Evolutionary conservation across 2,888 invertebrate species (phyloP), one percentile per base, ranked within the genome.

Genomic region (Anthoptus insignis): DNA sequence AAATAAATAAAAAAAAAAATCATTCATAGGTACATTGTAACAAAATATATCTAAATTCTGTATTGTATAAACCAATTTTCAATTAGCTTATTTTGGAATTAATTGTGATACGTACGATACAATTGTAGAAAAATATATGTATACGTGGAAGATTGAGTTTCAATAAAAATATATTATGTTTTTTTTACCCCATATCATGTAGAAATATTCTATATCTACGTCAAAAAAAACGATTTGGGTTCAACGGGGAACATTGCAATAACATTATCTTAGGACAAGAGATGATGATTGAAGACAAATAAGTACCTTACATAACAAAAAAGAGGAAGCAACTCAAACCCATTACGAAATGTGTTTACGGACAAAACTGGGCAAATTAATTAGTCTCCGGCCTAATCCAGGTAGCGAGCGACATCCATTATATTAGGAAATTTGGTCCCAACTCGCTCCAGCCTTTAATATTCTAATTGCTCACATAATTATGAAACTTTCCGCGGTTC

Each of bases 401-500:
- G 63, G 63, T 57, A 56, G 56, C 42, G 49, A 39, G 21, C 37
- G 63, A 63, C 54, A 49, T 39, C 49, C 63, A 57, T 63, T 63
- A 63, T 63, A 63, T 74, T 72, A 72, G 70, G 70, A 73, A 74
- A 74, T 74, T 70, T 67, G 63, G 71, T 72, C 66, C 68, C 67
- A 73, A 73, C 70, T 73, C 69, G 72, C 69, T 73, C 74, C 76
- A 76, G 69, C 71, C 73, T 73, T 73, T 76, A 76, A 76, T 76
- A 76, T 73, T 74, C 72, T 76, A 76, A 76, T 76, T 76, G 73
- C 76, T 73, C 71, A 71, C 74, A 76, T 74, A 72, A 72, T 76
- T 73, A 69, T 52, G 57, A 64, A 73, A 75, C 68, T 75, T 73
- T 73, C 70, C 65, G 71, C 66, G 71, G 69, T 13, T 22, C 69